Evolutionary conservation across 2,797 vertebrate genomes (phyloP), one percentile per base, ranked within the genome.

Genomic region (Clarias platycephalus): DNA sequence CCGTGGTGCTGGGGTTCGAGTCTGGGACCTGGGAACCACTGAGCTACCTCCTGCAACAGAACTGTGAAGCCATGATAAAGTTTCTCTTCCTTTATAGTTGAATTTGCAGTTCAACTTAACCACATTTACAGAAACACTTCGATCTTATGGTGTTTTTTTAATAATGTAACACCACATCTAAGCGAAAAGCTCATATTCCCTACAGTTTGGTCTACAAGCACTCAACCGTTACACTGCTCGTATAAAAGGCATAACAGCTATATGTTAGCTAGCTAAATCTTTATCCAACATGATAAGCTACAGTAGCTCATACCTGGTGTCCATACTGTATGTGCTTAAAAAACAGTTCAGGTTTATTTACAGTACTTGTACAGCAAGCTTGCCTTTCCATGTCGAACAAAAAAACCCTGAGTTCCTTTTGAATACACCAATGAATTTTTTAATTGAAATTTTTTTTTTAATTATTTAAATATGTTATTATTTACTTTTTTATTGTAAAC

Each of bases 111-210:
- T 26, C 15, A 53, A 8, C 44, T 15, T 55, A 55, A 53, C 18
- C 55, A 8, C 55, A 8, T 28, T 55, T 55, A 18, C 72, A 55
- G 49, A 1, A 26, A 31, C 28, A 22, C 10, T 55, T 31, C 31
- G n/a, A 7, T 53, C 16, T 28, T 20, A 31, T 31, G 16, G 53
- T 57, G 18, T 31, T 5, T 31, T 28, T 55, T 57, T 75, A 20
- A 75, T 57, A 31, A 75, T 57, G 55, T 28, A 74, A 74, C 44
- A 74, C 9, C n/a, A 20, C 26, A 26, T 74, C 44, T 74, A 75
- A 4, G 15, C 2, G 16, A 75, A 75, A 57, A 26, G n/a, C 71
- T 55, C 10, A n/a, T 71, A 71, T 72, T n/a, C 40, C 12, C 22
- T n/a, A 49, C 70, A 72, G 22, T 72, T 26, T 72, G 70, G 70